Percentiles rank a stretch among this genome's conserved stretches.
Evolutionary conservation across 2,113 vertebrate species (phyloP).

Genomic region (Tyrannus savana): DNA sequence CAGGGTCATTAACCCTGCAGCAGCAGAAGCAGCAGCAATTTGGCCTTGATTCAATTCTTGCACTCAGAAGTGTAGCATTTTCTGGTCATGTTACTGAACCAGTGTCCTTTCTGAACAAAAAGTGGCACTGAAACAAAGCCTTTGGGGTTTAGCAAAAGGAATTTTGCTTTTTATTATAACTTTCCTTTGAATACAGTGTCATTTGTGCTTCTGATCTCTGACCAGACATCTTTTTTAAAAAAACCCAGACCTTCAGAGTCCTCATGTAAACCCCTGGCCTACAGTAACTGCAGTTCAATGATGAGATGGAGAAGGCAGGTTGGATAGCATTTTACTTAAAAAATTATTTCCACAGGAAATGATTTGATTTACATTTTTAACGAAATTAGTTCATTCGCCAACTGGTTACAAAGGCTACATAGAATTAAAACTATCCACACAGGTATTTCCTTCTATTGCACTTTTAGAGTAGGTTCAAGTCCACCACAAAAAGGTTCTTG

Average conservation of each 20-base stretch:
- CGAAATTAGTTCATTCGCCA: slow-evolving; percentile 77
- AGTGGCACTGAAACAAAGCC: slow-evolving; percentile 55
- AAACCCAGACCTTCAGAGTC: not conserved
- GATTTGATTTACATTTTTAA: slow-evolving; percentile 75
- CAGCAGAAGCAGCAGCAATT: not conserved
- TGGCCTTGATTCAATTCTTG: not conserved
- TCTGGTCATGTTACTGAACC: not conserved
- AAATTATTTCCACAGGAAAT: slow-evolving; percentile 98
- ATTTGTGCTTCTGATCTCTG: slow-evolving; percentile 59
- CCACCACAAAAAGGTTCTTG: slow-evolving; percentile 55
- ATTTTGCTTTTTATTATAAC: slow-evolving; percentile 70
- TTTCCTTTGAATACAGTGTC: slow-evolving; percentile 65
- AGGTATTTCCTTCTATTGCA: slow-evolving; percentile 79
- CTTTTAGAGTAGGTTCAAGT: slow-evolving; percentile 70
- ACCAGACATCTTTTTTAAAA: slow-evolving; percentile 42
- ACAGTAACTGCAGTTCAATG: slow-evolving; percentile 62
- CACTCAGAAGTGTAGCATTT: not conserved
- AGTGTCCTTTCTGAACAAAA: not conserved
- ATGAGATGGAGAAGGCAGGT: slow-evolving; percentile 60
- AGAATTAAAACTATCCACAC: slow-evolving; percentile 76
- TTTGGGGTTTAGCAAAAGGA: slow-evolving; percentile 29
- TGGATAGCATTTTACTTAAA: slow-evolving; percentile 72
- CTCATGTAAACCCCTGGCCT: slow-evolving; percentile 48
- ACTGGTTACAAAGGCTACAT: slow-evolving; percentile 74
- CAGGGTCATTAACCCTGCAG: rapidly evolving